Conservation (phyloP, 2,888 invertebrate species). For the Phortica magna region DNA sequence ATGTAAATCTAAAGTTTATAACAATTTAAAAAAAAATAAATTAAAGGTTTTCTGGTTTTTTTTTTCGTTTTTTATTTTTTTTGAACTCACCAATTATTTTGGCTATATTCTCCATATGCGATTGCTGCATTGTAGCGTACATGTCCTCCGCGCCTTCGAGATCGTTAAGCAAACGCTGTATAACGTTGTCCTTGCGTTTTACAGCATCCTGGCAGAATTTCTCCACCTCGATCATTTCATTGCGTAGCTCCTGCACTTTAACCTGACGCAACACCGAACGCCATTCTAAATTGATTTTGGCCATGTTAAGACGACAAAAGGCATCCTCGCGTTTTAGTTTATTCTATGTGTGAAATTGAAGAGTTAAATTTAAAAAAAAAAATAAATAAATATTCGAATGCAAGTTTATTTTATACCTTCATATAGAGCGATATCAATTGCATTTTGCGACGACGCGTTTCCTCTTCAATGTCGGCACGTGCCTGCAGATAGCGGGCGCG, state of each 20-base stretch:
- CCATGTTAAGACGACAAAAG: conserved; percentile 87
- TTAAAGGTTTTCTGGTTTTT: not conserved
- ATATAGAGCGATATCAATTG: conserved; percentile 89
- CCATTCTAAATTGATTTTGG: conserved; percentile 93
- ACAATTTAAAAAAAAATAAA: not conserved
- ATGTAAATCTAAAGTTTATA: conserved; percentile 79
- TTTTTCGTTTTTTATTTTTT: not conserved
- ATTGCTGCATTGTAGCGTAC: conserved; percentile 85
- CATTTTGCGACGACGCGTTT: conserved; percentile 87
- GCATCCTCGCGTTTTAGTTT: conserved; percentile 90
- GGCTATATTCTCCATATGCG: conserved; percentile 85
- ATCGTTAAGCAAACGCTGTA: conserved; percentile 82
- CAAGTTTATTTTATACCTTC: conserved; percentile 80
- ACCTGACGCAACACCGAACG: conserved; percentile 86
- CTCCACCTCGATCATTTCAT: conserved; percentile 82
- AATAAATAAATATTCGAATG: no score
- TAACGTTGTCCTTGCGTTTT: conserved; percentile 84
- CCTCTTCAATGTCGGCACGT: conserved; percentile 89
- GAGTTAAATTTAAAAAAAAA: no score
- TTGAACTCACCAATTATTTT: conserved; percentile 82
- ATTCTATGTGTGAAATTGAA: conserved; percentile 80
- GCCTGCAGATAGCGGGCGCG: conserved; percentile 88
- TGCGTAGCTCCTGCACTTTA: conserved; percentile 86
- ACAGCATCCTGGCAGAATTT: conserved; percentile 78
- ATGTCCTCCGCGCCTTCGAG: conserved; percentile 86